Percentiles rank a stretch among this genome's conserved stretches.
Evolutionary conservation across 2,888 invertebrate species (phyloP).

Genomic region (Eudasyphora cyanicolor): DNA sequence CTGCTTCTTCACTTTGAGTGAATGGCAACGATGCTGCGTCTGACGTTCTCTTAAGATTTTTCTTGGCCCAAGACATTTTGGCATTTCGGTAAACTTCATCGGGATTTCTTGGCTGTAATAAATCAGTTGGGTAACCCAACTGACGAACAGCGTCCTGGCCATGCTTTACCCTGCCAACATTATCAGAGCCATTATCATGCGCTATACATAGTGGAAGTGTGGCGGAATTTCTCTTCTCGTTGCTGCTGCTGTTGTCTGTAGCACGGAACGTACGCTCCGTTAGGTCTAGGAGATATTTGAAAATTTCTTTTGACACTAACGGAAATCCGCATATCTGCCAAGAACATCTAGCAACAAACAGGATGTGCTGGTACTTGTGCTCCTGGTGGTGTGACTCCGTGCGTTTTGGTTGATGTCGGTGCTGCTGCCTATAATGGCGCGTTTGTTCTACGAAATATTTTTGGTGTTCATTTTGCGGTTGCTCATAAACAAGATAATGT

Average conservation of each 20-base stretch:
- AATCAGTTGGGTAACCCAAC: too few relatives aligned
- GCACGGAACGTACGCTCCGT: slow-evolving; percentile 49
- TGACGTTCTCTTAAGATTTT: slow-evolving; percentile 25
- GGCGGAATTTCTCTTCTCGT: slow-evolving; percentile 12
- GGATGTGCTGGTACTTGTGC: slow-evolving; percentile 46
- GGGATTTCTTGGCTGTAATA: neutral
- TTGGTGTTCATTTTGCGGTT: slow-evolving; percentile 39
- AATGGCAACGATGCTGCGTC: slow-evolving; percentile 30
- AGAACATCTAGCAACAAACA: slow-evolving; percentile 37
- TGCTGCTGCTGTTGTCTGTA: slow-evolving; percentile 46
- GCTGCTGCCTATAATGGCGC: neutral
- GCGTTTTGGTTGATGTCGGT: neutral
- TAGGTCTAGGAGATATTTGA: slow-evolving; percentile 58
- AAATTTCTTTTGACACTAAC: slow-evolving; percentile 51
- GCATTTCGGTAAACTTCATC: neutral
- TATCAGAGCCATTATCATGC: neutral
- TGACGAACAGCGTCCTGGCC: neutral
- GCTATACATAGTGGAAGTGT: slow-evolving; percentile 25
- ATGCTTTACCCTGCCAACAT: neutral
- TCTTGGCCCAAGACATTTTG: slow-evolving; percentile 1
- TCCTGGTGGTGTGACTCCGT: neutral
- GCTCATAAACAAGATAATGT: slow-evolving; percentile 27
- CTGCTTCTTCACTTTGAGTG: slow-evolving; percentile 47
- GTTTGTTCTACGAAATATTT: neutral
- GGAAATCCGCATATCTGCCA: slow-evolving; percentile 62